phyloP scores from a whole-genome alignment of 2,113 vertebrate species.

The Eretmochelys imbricata region DNA sequence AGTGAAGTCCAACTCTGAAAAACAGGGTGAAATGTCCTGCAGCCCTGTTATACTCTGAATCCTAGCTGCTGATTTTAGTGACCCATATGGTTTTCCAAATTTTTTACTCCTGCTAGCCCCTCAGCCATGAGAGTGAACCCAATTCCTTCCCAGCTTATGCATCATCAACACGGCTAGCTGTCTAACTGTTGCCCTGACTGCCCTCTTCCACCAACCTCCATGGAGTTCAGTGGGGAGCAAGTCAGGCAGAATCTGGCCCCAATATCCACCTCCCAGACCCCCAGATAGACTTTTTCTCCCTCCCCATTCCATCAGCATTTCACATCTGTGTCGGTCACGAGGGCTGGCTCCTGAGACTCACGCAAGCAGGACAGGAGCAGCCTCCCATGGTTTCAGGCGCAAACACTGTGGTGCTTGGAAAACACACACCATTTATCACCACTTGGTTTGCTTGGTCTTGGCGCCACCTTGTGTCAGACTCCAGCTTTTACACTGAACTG shows the following conservation, averaged over 20 bases:
- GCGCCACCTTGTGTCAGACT: background rate
- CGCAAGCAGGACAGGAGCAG: fast-evolving
- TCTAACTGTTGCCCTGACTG: fast-evolving
- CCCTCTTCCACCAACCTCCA: background rate
- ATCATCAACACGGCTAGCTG: fast-evolving
- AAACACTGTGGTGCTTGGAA: background rate
- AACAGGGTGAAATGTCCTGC: background rate
- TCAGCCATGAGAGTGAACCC: no score
- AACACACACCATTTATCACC: background rate
- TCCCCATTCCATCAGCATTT: background rate
- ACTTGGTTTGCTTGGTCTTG: fast-evolving
- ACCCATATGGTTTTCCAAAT: no score
- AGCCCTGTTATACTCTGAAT: no score
- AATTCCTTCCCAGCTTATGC: background rate
- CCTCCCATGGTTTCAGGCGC: background rate
- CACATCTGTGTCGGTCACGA: background rate
- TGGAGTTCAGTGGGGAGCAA: background rate
- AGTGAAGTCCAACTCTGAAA: background rate
- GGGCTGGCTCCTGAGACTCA: background rate
- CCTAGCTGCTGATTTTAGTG: no score
- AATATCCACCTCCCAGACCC: fast-evolving
- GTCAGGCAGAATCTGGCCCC: background rate
- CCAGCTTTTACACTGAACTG: background rate
- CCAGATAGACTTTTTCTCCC: background rate
- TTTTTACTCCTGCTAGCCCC: no score